phyloP scores from a whole-genome alignment of 1,140 invertebrate species.

The Globodera rostochiensis region DNA sequence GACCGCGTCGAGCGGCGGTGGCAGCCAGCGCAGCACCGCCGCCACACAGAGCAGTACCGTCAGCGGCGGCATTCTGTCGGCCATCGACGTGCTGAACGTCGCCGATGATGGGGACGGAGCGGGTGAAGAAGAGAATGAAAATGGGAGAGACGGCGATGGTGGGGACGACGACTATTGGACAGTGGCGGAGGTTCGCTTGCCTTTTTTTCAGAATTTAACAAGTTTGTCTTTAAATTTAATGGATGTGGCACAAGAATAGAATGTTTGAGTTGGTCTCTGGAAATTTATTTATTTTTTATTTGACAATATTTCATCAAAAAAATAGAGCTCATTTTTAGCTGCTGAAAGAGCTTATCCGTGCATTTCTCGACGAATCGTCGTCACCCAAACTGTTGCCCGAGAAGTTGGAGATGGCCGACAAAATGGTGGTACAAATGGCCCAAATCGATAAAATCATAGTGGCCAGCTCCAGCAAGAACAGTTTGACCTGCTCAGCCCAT shows the following conservation, averaged over 20 bases:
- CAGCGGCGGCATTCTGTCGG: background rate
- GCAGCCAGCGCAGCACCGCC: no score
- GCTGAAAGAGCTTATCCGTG: constrained; percentile 40
- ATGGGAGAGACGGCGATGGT: background rate
- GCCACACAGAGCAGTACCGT: no score
- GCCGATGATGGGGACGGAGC: background rate
- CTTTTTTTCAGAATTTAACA: no score
- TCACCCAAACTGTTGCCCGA: constrained; percentile 42
- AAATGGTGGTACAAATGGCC: constrained; percentile 38
- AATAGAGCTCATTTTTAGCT: constrained; percentile 25
- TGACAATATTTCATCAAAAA: background rate
- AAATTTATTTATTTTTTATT: no score
- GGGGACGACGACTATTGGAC: constrained; percentile 5
- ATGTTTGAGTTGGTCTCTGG: no score
- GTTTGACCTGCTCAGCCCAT: constrained; percentile 28
- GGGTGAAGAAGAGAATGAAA: constrained; percentile 1
- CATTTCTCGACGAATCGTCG: constrained; percentile 42
- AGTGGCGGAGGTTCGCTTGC: background rate
- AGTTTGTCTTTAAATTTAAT: background rate
- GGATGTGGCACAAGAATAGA: background rate
- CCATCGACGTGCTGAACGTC: background rate
- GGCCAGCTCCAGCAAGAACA: constrained; percentile 33
- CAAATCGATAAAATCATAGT: constrained; percentile 47
- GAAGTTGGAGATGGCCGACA: constrained; percentile 38
- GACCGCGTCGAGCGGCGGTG: no score